These are phyloP conservation scores for Chrysolina oricalcia DNA, from an alignment of 2,888 invertebrate genomes.

Conservation along the genomic window DNA sequence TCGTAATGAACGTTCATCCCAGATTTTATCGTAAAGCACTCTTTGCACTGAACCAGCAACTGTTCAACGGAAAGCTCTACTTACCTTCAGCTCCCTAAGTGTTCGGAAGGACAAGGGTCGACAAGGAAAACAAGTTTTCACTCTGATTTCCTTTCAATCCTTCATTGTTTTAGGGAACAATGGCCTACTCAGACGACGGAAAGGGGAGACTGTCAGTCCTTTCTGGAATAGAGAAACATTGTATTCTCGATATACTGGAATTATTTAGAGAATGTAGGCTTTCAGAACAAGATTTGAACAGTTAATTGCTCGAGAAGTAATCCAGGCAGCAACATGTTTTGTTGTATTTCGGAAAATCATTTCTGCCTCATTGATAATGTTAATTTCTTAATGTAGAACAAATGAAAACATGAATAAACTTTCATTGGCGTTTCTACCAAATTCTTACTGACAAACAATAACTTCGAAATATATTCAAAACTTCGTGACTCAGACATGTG, in stretches of 20 bases:
- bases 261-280: background rate
- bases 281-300: too few relatives aligned
- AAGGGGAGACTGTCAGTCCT: background rate
- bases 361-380: too few relatives aligned
- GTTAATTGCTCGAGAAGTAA: too few relatives aligned
- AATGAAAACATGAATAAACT: too few relatives aligned
- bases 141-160: constrained; percentile 14
- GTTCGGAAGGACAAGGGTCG: constrained; percentile 11
- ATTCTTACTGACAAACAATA: too few relatives aligned
- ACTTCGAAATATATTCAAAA: too few relatives aligned
- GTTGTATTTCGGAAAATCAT: too few relatives aligned
- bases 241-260: background rate
- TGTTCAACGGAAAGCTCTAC: constrained; percentile 5
- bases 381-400: too few relatives aligned
- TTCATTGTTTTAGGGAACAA: constrained; percentile 9
- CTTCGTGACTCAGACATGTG: too few relatives aligned
- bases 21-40: background rate
- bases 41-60: background rate
- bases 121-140: background rate
- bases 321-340: too few relatives aligned
- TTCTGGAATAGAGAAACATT: background rate
- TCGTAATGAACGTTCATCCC: background rate
- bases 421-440: too few relatives aligned
- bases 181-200: background rate
- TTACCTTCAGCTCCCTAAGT: background rate